Conservation (phyloP, 2,113 vertebrate species). For the Ceyx cyanopectus region DNA sequence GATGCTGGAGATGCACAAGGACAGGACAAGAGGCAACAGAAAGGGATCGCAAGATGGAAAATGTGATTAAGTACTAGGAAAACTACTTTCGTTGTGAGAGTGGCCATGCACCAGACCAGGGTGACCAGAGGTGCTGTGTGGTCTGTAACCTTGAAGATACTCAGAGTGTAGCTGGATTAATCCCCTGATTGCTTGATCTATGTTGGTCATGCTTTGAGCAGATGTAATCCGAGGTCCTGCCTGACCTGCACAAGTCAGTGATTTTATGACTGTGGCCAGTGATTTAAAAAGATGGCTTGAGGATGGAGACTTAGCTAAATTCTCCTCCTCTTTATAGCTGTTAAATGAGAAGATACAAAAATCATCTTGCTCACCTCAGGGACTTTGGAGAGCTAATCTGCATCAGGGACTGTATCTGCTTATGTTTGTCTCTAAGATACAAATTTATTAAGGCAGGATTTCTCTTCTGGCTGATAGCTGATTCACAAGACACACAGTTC, state of each 20-base stretch:
- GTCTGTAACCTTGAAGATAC: neutral
- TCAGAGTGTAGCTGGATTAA: neutral
- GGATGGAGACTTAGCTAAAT: neutral
- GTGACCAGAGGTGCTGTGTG: neutral
- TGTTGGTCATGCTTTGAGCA: neutral
- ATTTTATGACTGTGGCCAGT: neutral
- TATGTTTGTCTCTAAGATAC: neutral
- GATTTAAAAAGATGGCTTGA: neutral
- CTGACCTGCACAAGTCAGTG: neutral
- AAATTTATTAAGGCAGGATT: neutral
- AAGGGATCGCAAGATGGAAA: neutral
- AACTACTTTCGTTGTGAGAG: neutral
- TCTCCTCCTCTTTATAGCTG: neutral
- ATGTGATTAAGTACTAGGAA: neutral
- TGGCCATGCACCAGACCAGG: neutral
- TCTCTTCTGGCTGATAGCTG: neutral
- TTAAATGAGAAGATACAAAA: neutral
- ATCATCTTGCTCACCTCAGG: neutral
- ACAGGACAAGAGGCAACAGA: neutral
- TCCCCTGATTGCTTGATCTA: neutral
- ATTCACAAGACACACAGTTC: neutral
- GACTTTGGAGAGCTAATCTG: neutral
- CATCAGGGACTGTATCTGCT: neutral
- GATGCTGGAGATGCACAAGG: neutral
- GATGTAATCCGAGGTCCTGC: neutral